phyloP scores from a whole-genome alignment of 1,140 invertebrate genomes.

The Aphidius ervi region DNA sequence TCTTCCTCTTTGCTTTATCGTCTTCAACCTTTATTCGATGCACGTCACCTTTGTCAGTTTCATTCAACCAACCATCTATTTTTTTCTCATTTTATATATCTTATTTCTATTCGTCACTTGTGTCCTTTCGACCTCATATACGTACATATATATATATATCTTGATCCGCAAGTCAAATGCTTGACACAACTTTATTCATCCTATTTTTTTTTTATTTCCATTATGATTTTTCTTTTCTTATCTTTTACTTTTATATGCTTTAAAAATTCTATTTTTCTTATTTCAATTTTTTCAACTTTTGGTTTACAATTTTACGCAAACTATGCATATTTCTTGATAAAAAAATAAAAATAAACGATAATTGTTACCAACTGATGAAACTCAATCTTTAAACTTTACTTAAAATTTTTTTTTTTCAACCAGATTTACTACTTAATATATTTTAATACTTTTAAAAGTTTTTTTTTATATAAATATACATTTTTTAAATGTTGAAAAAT shows the following conservation, averaged over 20 bases:
- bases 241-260: neutral
- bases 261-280: too few species aligned
- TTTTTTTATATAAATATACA: too few species aligned
- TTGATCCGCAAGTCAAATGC: constrained; percentile 22
- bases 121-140: constrained; percentile 17
- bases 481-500: too few species aligned
- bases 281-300: neutral
- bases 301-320: too few species aligned
- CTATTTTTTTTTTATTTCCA: neutral
- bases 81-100: constrained; percentile 4
- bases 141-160: neutral
- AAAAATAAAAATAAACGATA: too few species aligned
- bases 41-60: neutral
- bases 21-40: constrained; percentile 4
- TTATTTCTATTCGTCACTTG: constrained; percentile 3
- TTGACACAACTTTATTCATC: constrained; percentile 10
- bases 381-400: too few species aligned
- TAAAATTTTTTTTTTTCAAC: too few species aligned
- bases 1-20: constrained; percentile 6
- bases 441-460: too few species aligned
- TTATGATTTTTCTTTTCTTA: constrained; percentile 10
- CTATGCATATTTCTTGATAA: too few species aligned
- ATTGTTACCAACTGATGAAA: too few species aligned
- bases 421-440: too few species aligned
- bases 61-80: neutral